Evolutionary conservation across 1,140 invertebrate genomes (phyloP).

Genomic region (Steinernema khuongi): DNA sequence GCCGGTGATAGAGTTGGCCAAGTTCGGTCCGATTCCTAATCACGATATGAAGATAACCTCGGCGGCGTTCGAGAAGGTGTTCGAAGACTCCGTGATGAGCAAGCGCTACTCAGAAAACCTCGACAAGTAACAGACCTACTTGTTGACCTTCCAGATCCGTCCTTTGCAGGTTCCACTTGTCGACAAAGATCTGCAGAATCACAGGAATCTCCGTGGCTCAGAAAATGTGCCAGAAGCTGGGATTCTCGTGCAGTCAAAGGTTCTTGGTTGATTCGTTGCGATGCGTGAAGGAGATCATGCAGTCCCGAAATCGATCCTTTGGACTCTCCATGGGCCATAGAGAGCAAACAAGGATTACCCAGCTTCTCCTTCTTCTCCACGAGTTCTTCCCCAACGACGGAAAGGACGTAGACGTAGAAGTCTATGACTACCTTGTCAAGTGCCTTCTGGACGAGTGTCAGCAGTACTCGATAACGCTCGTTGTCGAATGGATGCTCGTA

Average conservation of each 20-base stretch:
- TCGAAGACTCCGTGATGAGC: neutral
- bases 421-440: conserved; percentile 30
- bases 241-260: conserved; percentile 17
- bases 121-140: neutral
- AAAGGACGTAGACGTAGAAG: neutral
- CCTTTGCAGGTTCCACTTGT: conserved; percentile 25
- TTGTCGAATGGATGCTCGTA: conserved; percentile 38
- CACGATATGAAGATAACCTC: conserved; percentile 21
- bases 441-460: conserved; percentile 35
- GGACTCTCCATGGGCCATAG: conserved; percentile 37
- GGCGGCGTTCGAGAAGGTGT: conserved; percentile 19
- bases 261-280: conserved; percentile 7
- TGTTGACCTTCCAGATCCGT: neutral
- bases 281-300: neutral
- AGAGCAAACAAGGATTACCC: conserved; percentile 29
- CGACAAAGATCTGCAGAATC: conserved; percentile 16
- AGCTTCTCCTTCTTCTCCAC: neutral
- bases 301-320: conserved; percentile 21
- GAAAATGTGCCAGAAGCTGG: conserved; percentile 15
- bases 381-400: neutral
- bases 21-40: conserved; percentile 35
- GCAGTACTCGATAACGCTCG: conserved; percentile 39
- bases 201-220: conserved; percentile 22
- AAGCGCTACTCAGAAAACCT: neutral
- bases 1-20: conserved; percentile 21